phyloP scores from a whole-genome alignment of 2,888 invertebrate genomes.

The Agrenia bidenticulata region DNA sequence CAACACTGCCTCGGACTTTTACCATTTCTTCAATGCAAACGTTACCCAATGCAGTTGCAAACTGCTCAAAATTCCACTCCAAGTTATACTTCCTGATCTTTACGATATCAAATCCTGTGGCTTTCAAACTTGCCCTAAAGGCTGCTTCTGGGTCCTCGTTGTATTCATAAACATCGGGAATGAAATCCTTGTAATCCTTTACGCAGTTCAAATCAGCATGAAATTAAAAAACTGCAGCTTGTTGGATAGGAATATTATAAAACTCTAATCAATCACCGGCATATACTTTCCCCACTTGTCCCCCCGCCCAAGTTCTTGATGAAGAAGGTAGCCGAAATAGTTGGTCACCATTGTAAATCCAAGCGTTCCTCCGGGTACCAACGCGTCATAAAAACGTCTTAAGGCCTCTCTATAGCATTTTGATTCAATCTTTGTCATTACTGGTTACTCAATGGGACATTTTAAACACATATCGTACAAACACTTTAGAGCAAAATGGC shows the following conservation, averaged over 20 bases:
- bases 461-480: too few species aligned
- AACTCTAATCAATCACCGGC: conserved; percentile 10
- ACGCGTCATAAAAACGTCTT: conserved; percentile 23
- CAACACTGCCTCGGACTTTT: not conserved
- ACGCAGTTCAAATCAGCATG: too few species aligned
- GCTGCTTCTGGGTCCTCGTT: conserved; percentile 26
- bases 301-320: conserved; percentile 21
- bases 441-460: too few species aligned
- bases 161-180: conserved; percentile 39
- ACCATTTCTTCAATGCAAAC: too few species aligned
- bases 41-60: conserved; percentile 27
- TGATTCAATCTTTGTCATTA: too few species aligned
- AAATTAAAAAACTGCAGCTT: too few species aligned
- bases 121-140: conserved; percentile 22
- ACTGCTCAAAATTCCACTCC: conserved; percentile 23
- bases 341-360: conserved; percentile 35
- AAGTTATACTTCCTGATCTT: conserved; percentile 25
- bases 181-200: conserved; percentile 38
- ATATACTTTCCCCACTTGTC: conserved; percentile 27
- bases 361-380: conserved; percentile 31
- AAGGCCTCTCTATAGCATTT: conserved; percentile 30
- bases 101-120: conserved; percentile 31
- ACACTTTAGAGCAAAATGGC: too few species aligned
- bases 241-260: not conserved
- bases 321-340: conserved; percentile 20